Percentiles rank a stretch among this genome's conserved stretches.
phyloP scores from a whole-genome alignment of 2,888 invertebrate genomes.

The Acrocyrtus sp. region DNA sequence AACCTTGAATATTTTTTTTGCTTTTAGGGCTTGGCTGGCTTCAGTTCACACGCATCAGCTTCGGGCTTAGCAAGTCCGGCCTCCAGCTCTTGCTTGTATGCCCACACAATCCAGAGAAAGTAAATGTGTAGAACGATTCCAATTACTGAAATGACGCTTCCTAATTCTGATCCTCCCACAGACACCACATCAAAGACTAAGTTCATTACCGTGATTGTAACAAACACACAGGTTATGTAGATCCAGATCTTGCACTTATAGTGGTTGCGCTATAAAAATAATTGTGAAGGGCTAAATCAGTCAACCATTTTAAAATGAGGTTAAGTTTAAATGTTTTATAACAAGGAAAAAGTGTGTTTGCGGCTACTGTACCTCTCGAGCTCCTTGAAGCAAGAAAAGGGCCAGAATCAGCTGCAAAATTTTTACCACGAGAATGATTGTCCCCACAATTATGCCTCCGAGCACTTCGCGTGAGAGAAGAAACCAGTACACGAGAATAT shows the following conservation, averaged over 20 bases:
- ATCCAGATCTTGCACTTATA: conserved; percentile 40
- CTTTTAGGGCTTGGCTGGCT: no score
- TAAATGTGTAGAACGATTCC: conserved; percentile 29
- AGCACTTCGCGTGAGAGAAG: conserved; percentile 13
- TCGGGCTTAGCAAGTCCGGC: conserved; percentile 22
- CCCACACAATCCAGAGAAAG: conserved; percentile 38
- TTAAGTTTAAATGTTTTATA: not conserved
- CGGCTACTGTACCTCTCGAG: conserved; percentile 17
- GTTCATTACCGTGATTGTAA: conserved; percentile 30
- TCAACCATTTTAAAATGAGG: not conserved
- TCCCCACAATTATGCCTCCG: conserved; percentile 36
- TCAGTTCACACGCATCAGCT: conserved; percentile 21
- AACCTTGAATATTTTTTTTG: no score
- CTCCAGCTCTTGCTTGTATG: conserved; percentile 30
- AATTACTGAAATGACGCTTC: conserved; percentile 19
- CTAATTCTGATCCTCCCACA: conserved; percentile 33
- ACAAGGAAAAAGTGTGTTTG: not conserved
- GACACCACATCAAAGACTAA: conserved; percentile 35
- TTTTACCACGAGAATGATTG: conserved; percentile 36
- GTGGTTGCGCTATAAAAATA: conserved; percentile 21
- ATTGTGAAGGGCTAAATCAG: not conserved
- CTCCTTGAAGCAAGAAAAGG: conserved; percentile 30
- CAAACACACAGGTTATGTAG: conserved; percentile 32
- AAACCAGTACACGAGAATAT: not conserved
- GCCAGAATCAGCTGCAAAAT: conserved; percentile 36